Conservation (phyloP, 2,888 invertebrate genomes). For the Junonia oenone region DNA sequence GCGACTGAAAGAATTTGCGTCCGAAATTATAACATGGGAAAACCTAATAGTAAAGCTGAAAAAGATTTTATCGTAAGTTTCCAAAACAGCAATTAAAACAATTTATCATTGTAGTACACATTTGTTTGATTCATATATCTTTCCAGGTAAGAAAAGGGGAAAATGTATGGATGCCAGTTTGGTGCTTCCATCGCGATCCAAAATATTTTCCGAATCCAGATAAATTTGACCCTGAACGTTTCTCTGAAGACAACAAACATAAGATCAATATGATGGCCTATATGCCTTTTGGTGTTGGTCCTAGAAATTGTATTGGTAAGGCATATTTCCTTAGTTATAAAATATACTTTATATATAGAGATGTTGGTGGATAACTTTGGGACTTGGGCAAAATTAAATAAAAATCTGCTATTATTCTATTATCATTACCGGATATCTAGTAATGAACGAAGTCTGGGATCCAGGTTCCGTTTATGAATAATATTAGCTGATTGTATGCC, state of each 20-base stretch:
- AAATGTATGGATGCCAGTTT: constrained; percentile 51
- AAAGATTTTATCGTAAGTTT: constrained; percentile 52
- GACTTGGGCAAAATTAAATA: too few relatives aligned
- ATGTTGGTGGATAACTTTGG: too few relatives aligned
- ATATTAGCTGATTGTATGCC: too few relatives aligned
- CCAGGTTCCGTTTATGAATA: too few relatives aligned
- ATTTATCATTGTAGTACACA: background rate
- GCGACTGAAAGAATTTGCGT: constrained; percentile 64
- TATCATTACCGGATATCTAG: too few relatives aligned
- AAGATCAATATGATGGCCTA: constrained; percentile 48
- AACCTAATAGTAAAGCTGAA: constrained; percentile 42
- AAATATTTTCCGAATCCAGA: constrained; percentile 45
- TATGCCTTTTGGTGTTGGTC: constrained; percentile 77
- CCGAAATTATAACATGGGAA: constrained; percentile 66
- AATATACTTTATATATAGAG: too few relatives aligned
- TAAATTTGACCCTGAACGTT: constrained; percentile 53
- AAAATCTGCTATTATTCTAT: too few relatives aligned
- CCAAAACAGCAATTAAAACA: background rate
- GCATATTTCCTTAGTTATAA: background rate
- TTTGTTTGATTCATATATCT: background rate
- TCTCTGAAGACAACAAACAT: constrained; percentile 60
- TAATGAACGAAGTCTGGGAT: too few relatives aligned
- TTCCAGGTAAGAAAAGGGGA: constrained; percentile 50
- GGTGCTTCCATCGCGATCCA: constrained; percentile 45
- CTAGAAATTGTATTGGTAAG: constrained; percentile 74